phyloP scores from a whole-genome alignment of 37 sponge, comb jelly and placozoan species.

The Cladorhizidae sp. region DNA sequence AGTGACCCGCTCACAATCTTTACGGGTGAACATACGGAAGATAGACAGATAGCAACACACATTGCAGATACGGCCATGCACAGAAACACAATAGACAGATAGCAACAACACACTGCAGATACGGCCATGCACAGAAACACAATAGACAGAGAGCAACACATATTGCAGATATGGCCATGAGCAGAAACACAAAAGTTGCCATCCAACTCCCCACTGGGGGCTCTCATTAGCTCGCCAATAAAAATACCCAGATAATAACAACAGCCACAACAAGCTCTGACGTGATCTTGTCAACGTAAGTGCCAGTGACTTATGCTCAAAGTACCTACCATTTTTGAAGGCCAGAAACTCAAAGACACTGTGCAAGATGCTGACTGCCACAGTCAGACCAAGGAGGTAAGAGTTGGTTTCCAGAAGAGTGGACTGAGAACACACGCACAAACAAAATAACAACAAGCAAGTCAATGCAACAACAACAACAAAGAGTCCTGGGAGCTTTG shows the following conservation, averaged over 20 bases:
- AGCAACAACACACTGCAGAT: too few species aligned
- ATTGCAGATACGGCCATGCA: too few species aligned
- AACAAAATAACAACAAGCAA: neutral
- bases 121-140: too few species aligned
- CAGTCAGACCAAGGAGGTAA: conserved; percentile 89
- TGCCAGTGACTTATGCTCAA: neutral
- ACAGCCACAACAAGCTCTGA: neutral
- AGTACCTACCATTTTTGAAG: conserved; percentile 93
- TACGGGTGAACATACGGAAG: too few species aligned
- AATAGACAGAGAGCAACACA: too few species aligned
- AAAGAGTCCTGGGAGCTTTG: too few species aligned
- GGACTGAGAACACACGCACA: conserved; percentile 39
- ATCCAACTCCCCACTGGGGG: too few species aligned
- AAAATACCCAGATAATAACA: neutral
- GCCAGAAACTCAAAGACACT: conserved; percentile 98
- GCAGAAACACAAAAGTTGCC: neutral
- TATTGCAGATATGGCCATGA: too few species aligned
- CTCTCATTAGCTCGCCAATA: too few species aligned
- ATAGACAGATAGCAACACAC: too few species aligned
- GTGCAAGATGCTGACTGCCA: conserved; percentile 89
- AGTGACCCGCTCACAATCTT: too few species aligned
- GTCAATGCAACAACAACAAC: neutral
- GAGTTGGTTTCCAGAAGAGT: conserved; percentile 97
- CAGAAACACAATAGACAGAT: too few species aligned
- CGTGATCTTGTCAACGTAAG: neutral